Base-by-base conservation (phyloP, 2,113 vertebrate genomes). In the Phoxinus phoxinus region DNA sequence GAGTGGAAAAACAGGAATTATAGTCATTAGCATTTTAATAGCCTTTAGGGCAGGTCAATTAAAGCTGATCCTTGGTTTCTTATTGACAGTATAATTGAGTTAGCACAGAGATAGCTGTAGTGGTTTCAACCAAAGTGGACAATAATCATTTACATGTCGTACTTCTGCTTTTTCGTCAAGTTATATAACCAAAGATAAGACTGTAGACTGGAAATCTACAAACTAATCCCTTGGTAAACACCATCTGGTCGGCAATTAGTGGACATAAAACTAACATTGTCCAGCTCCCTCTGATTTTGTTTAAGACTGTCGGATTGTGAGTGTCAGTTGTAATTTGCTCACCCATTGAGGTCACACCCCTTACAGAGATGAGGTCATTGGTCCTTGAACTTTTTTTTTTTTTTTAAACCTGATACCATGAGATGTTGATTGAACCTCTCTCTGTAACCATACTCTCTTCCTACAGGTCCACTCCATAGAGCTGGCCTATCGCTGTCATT, bases 391-490 rank as follows among this genome's bases (percentile, higher is more conserved):
- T n/a, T n/a, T n/a, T n/a, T 61, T 81, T 48, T 67, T 81, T 67
- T 81, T 21, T 27, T 76, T 51, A 4, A 83, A 83, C 81, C 65
- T 72, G 81, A 83, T 71, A 83, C 65, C 48, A 71, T 41, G 81
- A 71, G 65, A 71, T 83, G 81, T 51, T 58, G 65, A 83, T 53
- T 72, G 81, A 58, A 58, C 67, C 46, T 53, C 65, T 58, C 81
- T 67, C 15, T 83, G 81, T 83, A 83, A 83, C 81, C 81, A 58
- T 56, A 83, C 81, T 83, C 67, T 83, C 25, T 67, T 73, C 48
- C 51, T 58, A 12, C 65, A 83, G 81, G 65, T 83, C 48, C 23
- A 37, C 7, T 58, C 48, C 30, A 71, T 73, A 83, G 11, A 58
- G 21, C 81, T 41, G 46, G 67, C 67, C 81, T 56, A 83, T 83